Evolutionary conservation across 2,113 vertebrate species (phyloP).

Genomic region (Dascyllus trimaculatus): DNA sequence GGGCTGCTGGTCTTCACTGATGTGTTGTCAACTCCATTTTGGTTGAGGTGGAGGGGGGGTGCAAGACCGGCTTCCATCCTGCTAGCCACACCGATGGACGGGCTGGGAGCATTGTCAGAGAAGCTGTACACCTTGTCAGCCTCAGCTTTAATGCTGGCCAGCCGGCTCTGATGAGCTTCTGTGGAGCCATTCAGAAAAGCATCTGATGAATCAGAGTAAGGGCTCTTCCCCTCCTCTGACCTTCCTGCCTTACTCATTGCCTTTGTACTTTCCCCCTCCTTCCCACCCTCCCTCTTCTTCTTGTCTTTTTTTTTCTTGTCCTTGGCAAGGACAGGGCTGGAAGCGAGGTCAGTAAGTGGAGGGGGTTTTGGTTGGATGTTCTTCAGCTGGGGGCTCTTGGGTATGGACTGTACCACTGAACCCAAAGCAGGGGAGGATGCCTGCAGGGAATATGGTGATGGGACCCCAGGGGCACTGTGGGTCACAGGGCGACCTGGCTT

Average conservation of each 20-base stretch:
- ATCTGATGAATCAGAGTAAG: conserved; percentile 90
- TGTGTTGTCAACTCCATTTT: conserved; percentile 92
- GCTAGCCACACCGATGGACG: conserved; percentile 90
- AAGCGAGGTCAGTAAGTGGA: conserved; percentile 89
- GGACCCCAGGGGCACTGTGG: conserved; percentile 81
- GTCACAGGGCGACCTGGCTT: conserved; percentile 89
- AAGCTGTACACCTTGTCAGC: conserved; percentile 98
- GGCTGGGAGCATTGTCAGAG: conserved; percentile 95
- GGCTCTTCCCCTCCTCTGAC: conserved; percentile 92
- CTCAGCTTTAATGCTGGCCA: conserved; percentile 97
- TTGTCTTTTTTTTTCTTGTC: conserved; percentile 99
- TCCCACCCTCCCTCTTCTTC: conserved; percentile 91
- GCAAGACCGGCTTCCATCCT: conserved; percentile 87
- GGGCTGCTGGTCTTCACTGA: conserved; percentile 96
- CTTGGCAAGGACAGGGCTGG: conserved; percentile 91
- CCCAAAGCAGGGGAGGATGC: conserved; percentile 86
- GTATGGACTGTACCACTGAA: conserved; percentile 91
- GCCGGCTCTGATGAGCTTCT: conserved; percentile 92
- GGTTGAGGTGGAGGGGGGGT: conserved; percentile 88
- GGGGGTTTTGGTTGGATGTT: conserved; percentile 92
- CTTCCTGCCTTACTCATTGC: conserved; percentile 86
- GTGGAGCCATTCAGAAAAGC: conserved; percentile 92
- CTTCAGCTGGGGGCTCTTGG: conserved; percentile 94
- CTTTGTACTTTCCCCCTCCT: conserved; percentile 92
- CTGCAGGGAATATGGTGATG: conserved; percentile 84